Evolutionary conservation across 2,113 vertebrate species (phyloP).

Genomic region (Erythrocercus mccallii): DNA sequence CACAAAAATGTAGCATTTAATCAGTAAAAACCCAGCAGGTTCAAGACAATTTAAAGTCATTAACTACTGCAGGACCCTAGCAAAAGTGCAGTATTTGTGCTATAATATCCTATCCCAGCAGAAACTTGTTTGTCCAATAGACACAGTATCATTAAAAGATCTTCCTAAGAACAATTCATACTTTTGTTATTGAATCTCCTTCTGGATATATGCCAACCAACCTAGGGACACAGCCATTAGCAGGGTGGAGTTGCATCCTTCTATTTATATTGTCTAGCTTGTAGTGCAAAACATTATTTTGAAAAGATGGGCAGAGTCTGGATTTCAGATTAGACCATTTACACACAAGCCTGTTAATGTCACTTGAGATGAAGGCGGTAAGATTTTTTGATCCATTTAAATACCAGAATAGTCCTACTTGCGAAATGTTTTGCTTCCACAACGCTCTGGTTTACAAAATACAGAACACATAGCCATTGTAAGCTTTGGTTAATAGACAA

Average conservation of each 20-base stretch:
- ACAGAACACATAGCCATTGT: neutral
- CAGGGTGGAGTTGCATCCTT: conserved; percentile 61
- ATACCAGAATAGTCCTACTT: neutral
- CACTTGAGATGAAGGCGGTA: neutral
- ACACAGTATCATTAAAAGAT: neutral
- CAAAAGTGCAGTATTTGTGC: neutral
- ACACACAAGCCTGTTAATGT: neutral
- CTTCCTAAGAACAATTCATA: neutral
- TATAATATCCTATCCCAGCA: neutral
- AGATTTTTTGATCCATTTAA: neutral
- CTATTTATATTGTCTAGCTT: conserved; percentile 11
- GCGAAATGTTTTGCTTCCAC: neutral
- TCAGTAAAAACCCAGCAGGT: neutral
- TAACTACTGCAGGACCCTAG: neutral
- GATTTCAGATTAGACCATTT: neutral
- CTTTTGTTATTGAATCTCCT: neutral
- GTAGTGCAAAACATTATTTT: neutral
- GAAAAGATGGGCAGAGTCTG: neutral
- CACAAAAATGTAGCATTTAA: neutral
- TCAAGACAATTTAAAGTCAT: neutral
- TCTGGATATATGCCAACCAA: neutral
- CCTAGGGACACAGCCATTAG: conserved; percentile 5
- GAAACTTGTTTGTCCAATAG: neutral
- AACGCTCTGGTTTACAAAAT: neutral
- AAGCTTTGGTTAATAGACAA: neutral